Percentiles rank a stretch among this genome's conserved stretches.
These are phyloP conservation scores for Pygoscelis antarcticus DNA, from an alignment of 2,113 vertebrate genomes.

Conservation along the genomic window DNA sequence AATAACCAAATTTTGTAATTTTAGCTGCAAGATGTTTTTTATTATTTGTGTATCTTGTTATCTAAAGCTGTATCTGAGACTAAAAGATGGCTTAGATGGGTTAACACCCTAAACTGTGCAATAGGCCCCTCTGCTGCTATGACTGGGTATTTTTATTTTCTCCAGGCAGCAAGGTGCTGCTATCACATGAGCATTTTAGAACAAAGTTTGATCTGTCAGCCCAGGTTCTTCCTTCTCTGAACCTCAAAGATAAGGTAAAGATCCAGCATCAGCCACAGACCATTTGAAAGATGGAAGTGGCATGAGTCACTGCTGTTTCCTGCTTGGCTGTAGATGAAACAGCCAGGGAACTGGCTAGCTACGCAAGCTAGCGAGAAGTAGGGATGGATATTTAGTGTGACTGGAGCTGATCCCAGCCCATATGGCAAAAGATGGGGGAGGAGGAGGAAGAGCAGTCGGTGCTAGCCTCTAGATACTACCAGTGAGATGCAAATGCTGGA, in stretches of 20 bases:
- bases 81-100: not conserved
- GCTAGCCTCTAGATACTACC: not conserved
- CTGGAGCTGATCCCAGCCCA: conserved; percentile 42
- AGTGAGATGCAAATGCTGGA: not conserved
- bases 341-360: not conserved
- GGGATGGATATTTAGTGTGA: not conserved
- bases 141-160: not conserved
- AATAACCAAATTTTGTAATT: not conserved
- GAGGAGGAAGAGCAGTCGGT: conserved; percentile 2
- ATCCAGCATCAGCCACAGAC: not conserved
- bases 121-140: not conserved
- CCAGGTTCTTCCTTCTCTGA: not conserved
- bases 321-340: not conserved
- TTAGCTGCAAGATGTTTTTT: not conserved
- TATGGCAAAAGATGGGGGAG: not conserved
- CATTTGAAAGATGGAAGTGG: not conserved
- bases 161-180: not conserved
- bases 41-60: not conserved
- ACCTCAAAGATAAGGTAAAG: not conserved
- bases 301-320: not conserved
- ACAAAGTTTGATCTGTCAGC: not conserved
- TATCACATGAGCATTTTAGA: not conserved
- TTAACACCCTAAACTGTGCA: not conserved
- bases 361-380: not conserved
- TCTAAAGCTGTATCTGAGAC: not conserved